A percentile compares a stretch with the other conserved stretches of the same genome.
Evolutionary conservation across 2,888 invertebrate genomes (phyloP).

Genomic region (Gerosis bhagava): DNA sequence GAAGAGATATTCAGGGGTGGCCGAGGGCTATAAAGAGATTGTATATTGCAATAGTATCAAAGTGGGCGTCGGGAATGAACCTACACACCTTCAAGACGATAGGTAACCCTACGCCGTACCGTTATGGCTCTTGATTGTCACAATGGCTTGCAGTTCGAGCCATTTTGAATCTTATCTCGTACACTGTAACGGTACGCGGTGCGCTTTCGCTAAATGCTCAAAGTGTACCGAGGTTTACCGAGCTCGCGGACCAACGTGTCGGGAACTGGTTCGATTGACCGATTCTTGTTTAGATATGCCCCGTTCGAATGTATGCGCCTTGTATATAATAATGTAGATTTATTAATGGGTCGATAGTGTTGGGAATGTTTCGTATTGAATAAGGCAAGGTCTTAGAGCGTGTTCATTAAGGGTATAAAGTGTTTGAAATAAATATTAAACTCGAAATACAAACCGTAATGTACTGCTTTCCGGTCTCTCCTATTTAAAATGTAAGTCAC

Average conservation of each 20-base stretch:
- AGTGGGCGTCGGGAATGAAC: slow-evolving; percentile 21
- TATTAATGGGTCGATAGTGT: slow-evolving; percentile 21
- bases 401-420: no score
- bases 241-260: slow-evolving; percentile 41
- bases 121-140: slow-evolving; percentile 26
- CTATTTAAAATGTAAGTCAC: no score
- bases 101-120: slow-evolving; percentile 23
- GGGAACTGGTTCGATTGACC: slow-evolving; percentile 61
- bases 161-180: neutral
- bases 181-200: neutral
- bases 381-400: neutral
- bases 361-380: slow-evolving; percentile 3
- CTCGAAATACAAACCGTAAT: no score
- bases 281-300: slow-evolving; percentile 56
- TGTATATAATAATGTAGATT: slow-evolving; percentile 21
- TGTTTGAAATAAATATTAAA: no score
- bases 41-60: slow-evolving; percentile 5
- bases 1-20: slow-evolving; percentile 22
- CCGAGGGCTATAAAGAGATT: slow-evolving; percentile 16
- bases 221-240: slow-evolving; percentile 32
- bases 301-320: slow-evolving; percentile 32
- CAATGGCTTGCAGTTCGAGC: slow-evolving; percentile 11
- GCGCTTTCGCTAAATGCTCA: slow-evolving; percentile 30
- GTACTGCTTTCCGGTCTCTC: no score
- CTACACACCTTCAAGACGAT: slow-evolving; percentile 24